These are phyloP conservation scores for Lottia scabra DNA, from an alignment of 2,888 invertebrate species.

Conservation along the genomic window DNA sequence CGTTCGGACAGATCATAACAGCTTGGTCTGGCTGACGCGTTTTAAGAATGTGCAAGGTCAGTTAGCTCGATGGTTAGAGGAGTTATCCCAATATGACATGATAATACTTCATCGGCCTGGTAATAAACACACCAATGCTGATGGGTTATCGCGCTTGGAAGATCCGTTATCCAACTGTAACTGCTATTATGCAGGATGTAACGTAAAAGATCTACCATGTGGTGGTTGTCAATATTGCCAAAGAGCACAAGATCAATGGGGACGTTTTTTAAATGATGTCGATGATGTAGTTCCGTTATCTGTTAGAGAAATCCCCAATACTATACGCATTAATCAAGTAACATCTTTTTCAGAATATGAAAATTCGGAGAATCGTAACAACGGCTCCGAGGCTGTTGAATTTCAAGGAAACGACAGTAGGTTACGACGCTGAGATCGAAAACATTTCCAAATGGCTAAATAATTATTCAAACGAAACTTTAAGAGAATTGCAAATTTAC, in stretches of 20 bases:
- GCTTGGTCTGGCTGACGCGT: constrained; percentile 28
- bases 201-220: not conserved
- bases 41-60: constrained; percentile 34
- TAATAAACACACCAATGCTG: constrained; percentile 23
- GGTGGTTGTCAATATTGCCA: not conserved
- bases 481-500: no score
- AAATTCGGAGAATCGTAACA: no score
- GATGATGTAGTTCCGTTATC: not conserved
- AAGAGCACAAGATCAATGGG: not conserved
- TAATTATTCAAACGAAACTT: no score
- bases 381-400: no score
- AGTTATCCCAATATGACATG: constrained; percentile 34
- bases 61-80: constrained; percentile 37
- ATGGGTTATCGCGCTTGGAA: constrained; percentile 22
- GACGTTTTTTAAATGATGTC: not conserved
- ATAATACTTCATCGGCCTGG: constrained; percentile 21
- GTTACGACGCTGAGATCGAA: no score
- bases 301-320: not conserved
- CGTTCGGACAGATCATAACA: constrained; percentile 32
- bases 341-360: no score
- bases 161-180: no score
- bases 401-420: no score
- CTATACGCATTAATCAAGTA: no score
- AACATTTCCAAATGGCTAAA: no score
- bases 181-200: no score